Percentiles rank a stretch among this genome's conserved stretches.
These are phyloP conservation scores for Tiliacea citrago DNA, from an alignment of 2,888 invertebrate species.

Conservation along the genomic window DNA sequence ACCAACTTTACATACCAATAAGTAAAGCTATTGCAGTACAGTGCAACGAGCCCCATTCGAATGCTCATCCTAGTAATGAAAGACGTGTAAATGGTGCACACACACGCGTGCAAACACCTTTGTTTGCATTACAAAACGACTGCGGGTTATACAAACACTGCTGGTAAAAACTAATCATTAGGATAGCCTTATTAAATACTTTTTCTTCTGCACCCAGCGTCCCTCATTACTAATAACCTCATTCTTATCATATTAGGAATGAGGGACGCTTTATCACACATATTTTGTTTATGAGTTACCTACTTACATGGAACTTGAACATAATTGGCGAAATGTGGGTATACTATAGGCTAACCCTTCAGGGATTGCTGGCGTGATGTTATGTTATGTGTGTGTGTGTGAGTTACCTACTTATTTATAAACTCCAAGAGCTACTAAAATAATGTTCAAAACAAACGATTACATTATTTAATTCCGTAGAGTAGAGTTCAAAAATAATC, in stretches of 20 bases:
- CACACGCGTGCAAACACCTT: neutral
- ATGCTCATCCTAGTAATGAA: constrained; percentile 18
- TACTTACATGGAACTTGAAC: too few relatives aligned
- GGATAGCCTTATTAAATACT: neutral
- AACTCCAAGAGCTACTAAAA: neutral
- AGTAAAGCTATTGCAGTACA: neutral
- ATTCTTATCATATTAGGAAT: too few relatives aligned
- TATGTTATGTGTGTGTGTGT: too few relatives aligned
- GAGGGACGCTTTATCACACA: too few relatives aligned
- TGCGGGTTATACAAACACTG: constrained; percentile 12
- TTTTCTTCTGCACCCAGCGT: neutral
- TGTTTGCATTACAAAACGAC: constrained; percentile 24
- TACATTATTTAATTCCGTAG: too few relatives aligned
- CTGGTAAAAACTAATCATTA: constrained; percentile 1
- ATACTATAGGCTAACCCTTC: too few relatives aligned
- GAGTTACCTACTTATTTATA: neutral
- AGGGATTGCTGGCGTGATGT: too few relatives aligned
- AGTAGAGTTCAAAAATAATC: neutral
- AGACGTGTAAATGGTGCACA: constrained; percentile 15
- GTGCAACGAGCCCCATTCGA: constrained; percentile 1
- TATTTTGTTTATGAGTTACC: neutral
- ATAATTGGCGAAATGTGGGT: too few relatives aligned
- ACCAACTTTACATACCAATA: neutral
- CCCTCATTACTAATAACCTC: neutral
- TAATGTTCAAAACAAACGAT: neutral